Conservation (phyloP, 64 coral and sea anemone genomes). For the Dendronephthya gigantea region DNA sequence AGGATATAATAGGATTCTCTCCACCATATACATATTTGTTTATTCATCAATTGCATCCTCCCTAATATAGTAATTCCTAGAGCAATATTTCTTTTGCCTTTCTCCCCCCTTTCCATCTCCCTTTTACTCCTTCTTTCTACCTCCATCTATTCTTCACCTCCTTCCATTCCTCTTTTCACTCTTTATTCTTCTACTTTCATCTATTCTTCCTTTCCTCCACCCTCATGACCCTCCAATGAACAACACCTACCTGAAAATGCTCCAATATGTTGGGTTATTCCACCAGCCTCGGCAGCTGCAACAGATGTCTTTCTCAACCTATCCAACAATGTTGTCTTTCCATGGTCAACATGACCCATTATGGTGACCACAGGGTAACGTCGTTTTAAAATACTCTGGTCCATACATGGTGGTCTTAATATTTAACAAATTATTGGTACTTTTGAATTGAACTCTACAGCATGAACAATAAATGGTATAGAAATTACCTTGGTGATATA, state of each 20-base stretch:
- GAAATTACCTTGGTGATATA: conserved; percentile 5
- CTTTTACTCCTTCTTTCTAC: no score
- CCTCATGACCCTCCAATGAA: background rate
- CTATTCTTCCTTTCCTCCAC: background rate
- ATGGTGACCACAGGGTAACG: conserved; percentile 86
- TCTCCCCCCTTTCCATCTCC: no score
- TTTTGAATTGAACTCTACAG: no score
- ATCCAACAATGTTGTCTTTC: conserved; percentile 86
- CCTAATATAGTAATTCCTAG: no score
- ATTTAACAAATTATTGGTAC: background rate
- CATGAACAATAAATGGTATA: background rate
- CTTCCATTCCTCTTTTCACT: no score
- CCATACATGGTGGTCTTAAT: background rate
- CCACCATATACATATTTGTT: no score
- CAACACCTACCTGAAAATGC: conserved; percentile 63
- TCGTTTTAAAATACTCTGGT: background rate
- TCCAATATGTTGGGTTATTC: conserved; percentile 98
- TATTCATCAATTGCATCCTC: no score
- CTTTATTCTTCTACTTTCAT: background rate
- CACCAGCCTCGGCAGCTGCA: conserved; percentile 64
- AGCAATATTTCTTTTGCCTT: no score
- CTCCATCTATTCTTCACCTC: no score
- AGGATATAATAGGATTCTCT: no score
- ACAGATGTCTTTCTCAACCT: conserved; percentile 68
- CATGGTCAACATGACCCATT: conserved; percentile 98